Conservation (phyloP, 2,113 vertebrate species). For the Albula glossodonta region DNA sequence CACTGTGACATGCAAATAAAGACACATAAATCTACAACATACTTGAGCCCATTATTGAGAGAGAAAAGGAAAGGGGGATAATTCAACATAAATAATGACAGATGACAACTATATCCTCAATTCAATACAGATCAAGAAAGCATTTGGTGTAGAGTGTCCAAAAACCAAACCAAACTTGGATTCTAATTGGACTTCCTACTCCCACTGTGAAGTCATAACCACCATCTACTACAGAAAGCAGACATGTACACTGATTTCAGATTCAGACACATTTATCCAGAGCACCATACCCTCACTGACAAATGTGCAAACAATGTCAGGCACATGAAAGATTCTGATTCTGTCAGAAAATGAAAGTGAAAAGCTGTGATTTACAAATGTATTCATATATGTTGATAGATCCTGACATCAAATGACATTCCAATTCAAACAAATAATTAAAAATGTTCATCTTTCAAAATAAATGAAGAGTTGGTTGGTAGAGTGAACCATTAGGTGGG, state of each 20-base stretch:
- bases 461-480: not conserved
- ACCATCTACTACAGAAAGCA: not conserved
- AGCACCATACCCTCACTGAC: not conserved
- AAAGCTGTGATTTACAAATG: too few relatives aligned
- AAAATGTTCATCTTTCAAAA: not conserved
- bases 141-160: not conserved
- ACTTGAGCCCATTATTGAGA: not conserved
- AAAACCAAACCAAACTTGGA: not conserved
- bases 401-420: not conserved
- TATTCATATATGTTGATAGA: not conserved
- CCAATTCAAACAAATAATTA: not conserved
- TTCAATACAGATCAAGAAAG: not conserved
- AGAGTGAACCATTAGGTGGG: not conserved
- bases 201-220: not conserved
- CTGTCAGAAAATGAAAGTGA: too few relatives aligned
- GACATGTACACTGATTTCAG: not conserved
- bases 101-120: not conserved
- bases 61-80: not conserved
- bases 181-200: not conserved
- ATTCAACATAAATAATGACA: not conserved
- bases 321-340: too few relatives aligned
- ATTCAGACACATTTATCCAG: not conserved
- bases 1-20: not conserved
- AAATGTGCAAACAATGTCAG: too few relatives aligned
- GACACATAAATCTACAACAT: not conserved